Evolutionary conservation across 92 coral and sea anemone genomes (phyloP).

Genomic region (Bergia sp.): DNA sequence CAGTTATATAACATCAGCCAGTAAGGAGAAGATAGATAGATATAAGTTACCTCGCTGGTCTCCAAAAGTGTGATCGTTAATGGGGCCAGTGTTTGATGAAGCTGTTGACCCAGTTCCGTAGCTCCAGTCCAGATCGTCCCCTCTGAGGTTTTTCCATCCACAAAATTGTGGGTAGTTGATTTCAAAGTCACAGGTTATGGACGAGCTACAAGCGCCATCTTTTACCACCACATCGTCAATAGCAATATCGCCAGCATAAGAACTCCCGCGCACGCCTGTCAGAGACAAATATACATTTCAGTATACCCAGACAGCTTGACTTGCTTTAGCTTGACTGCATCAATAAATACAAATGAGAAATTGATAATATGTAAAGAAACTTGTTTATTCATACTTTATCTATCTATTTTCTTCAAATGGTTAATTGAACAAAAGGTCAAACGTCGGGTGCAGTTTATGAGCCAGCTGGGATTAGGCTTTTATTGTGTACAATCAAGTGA

Average conservation of each 20-base stretch:
- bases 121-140: constrained; percentile 78
- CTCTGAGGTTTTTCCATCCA: constrained; percentile 73
- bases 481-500: too few relatives aligned
- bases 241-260: constrained; percentile 85
- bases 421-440: too few relatives aligned
- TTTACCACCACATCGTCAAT: constrained; percentile 78
- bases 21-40: neutral
- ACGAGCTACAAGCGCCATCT: constrained; percentile 54
- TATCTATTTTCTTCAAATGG: too few relatives aligned
- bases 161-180: constrained; percentile 64
- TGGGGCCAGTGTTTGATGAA: constrained; percentile 81
- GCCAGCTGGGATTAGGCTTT: too few relatives aligned
- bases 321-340: too few relatives aligned
- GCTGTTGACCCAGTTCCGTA: constrained; percentile 76
- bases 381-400: too few relatives aligned
- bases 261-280: constrained; percentile 79
- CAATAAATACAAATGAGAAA: too few relatives aligned
- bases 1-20: too few relatives aligned
- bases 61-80: constrained; percentile 91
- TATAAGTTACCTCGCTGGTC: constrained; percentile 73
- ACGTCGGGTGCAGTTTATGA: too few relatives aligned
- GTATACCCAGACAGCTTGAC: too few relatives aligned
- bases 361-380: too few relatives aligned
- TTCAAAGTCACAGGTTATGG: constrained; percentile 83
- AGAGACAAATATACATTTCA: neutral